A percentile compares a stretch with the other conserved stretches of the same genome.
These are phyloP conservation scores for Pilophorus perplexus DNA, from an alignment of 2,888 invertebrate genomes.

Conservation along the genomic window DNA sequence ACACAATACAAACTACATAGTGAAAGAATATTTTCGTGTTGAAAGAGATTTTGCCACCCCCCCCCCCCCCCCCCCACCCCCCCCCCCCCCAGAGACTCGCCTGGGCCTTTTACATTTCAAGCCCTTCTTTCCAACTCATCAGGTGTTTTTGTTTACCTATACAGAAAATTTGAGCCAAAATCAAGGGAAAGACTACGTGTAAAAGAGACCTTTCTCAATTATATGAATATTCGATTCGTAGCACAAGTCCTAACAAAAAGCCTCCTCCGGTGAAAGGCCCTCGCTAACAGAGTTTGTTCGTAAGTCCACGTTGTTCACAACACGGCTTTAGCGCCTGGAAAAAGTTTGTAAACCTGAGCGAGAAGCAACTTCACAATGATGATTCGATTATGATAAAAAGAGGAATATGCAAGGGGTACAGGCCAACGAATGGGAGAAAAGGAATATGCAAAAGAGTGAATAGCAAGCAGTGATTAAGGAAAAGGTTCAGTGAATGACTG, in stretches of 20 bases:
- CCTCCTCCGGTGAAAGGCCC: not conserved
- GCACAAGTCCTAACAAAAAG: not conserved
- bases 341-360: constrained; percentile 11
- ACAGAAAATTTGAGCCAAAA: not conserved
- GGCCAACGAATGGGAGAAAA: too few relatives aligned
- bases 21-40: too few relatives aligned
- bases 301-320: constrained; percentile 14
- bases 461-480: constrained; percentile 19
- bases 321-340: not conserved
- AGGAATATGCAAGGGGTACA: constrained; percentile 21
- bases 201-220: too few relatives aligned
- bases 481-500: constrained; percentile 1
- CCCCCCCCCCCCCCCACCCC: too few relatives aligned
- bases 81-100: too few relatives aligned
- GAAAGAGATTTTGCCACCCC: too few relatives aligned
- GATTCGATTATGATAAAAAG: constrained; percentile 28
- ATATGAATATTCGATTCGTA: not conserved
- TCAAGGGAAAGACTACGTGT: too few relatives aligned
- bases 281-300: not conserved
- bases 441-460: constrained; percentile 29
- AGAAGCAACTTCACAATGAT: constrained; percentile 20
- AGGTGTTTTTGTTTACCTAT: not conserved
- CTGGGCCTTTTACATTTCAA: too few relatives aligned
- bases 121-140: too few relatives aligned
- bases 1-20: too few relatives aligned